Conservation (phyloP, 1,140 invertebrate genomes). For the Bombus polaris region DNA sequence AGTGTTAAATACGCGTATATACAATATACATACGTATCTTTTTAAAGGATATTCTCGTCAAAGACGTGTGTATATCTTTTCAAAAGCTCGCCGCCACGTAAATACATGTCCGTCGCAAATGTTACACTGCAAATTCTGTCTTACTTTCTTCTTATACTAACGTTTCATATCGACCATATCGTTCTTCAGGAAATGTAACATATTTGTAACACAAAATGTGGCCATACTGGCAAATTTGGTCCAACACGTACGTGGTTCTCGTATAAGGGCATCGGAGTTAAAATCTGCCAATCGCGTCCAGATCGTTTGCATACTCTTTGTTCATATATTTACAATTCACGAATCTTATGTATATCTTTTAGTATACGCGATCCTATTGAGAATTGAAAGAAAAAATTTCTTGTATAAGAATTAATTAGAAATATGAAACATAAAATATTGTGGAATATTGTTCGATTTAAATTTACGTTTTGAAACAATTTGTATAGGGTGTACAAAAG, state of each 20-base stretch:
- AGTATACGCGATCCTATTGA: no score
- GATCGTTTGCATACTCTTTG: slow-evolving; percentile 29
- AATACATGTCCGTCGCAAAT: slow-evolving; percentile 47
- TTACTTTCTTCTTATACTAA: slow-evolving; percentile 45
- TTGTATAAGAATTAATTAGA: no score
- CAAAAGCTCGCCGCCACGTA: neutral
- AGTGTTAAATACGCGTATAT: neutral
- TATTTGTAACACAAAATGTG: slow-evolving; percentile 55
- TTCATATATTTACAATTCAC: slow-evolving; percentile 9
- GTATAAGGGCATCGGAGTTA: slow-evolving; percentile 60
- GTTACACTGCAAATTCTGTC: slow-evolving; percentile 29
- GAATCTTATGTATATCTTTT: neutral
- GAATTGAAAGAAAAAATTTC: no score
- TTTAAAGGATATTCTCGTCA: neutral
- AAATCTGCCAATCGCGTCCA: slow-evolving; percentile 64
- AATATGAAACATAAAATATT: neutral
- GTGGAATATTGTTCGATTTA: neutral
- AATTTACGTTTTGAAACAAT: neutral
- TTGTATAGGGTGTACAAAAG: neutral
- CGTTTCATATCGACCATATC: slow-evolving; percentile 41
- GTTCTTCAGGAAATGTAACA: slow-evolving; percentile 60
- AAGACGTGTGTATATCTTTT: neutral
- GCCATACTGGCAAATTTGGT: slow-evolving; percentile 67
- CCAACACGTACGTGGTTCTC: slow-evolving; percentile 68
- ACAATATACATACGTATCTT: neutral